phyloP scores from a whole-genome alignment of 2,113 vertebrate genomes.

The Microcebus ravelobensis region DNA sequence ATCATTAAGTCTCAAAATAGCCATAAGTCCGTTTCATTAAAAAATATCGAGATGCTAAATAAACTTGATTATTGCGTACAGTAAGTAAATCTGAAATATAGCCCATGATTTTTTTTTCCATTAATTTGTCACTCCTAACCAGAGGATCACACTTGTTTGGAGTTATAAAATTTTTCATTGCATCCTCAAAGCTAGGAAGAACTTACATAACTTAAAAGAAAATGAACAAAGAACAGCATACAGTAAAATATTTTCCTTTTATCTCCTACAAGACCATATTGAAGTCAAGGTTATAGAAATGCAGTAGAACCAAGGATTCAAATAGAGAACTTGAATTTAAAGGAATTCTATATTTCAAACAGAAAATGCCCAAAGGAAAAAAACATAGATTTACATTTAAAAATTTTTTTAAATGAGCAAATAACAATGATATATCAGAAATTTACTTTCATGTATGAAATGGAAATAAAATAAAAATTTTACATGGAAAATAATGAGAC shows the following conservation, averaged over 20 bases:
- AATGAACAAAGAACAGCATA: not conserved
- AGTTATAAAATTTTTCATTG: not conserved
- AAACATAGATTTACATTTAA: not conserved
- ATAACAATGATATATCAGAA: not conserved
- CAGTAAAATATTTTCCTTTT: not conserved
- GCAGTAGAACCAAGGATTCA: not conserved
- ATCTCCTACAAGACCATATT: not conserved
- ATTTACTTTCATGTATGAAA: not conserved
- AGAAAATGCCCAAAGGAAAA: not conserved
- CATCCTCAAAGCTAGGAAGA: not conserved
- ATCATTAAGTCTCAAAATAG: not conserved
- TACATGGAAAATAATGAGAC: not conserved
- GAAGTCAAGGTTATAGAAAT: not conserved
- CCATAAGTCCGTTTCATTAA: not conserved
- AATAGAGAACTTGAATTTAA: not conserved
- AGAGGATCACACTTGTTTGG: not conserved
- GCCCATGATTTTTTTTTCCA: not conserved
- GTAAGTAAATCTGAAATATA: not conserved
- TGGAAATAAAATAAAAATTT: not conserved
- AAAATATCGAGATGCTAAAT: not conserved
- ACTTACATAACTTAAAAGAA: not conserved
- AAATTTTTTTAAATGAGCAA: not conserved
- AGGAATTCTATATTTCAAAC: not conserved
- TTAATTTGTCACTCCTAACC: not conserved
- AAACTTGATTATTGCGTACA: not conserved